Conservation (phyloP, 1,140 invertebrate genomes). For the Drosophila parvula region DNA sequence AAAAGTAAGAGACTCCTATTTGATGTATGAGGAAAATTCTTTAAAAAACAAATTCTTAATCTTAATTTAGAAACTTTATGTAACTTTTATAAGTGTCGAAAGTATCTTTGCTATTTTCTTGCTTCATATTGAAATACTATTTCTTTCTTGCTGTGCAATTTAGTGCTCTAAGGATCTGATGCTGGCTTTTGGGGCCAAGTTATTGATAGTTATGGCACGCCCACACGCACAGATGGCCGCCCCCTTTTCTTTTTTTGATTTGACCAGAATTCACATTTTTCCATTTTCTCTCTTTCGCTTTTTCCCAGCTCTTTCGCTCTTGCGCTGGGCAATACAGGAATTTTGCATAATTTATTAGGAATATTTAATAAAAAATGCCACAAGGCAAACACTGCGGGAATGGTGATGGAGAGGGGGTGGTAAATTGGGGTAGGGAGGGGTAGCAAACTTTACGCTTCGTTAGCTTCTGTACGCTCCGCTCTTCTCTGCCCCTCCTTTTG, state of each 20-base stretch:
- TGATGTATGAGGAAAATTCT: neutral
- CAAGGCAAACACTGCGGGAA: conserved; percentile 66
- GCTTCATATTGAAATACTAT: too few relatives aligned
- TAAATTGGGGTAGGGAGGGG: conserved; percentile 41
- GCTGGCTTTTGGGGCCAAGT: conserved; percentile 60
- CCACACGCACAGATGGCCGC: conserved; percentile 50
- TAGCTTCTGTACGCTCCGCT: conserved; percentile 62
- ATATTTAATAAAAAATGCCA: conserved; percentile 81
- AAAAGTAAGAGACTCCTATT: neutral
- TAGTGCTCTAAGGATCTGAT: conserved; percentile 11
- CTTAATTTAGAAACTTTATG: neutral
- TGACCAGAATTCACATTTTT: conserved; percentile 47
- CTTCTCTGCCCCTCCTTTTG: conserved; percentile 34
- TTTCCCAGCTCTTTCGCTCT: conserved; percentile 31
- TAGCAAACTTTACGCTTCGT: conserved; percentile 80
- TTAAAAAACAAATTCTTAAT: neutral
- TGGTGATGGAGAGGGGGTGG: conserved; percentile 5
- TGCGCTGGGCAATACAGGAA: conserved; percentile 66
- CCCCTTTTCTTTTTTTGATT: conserved; percentile 59
- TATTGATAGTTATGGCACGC: conserved; percentile 79
- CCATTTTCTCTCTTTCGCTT: neutral
- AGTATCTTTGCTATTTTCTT: neutral
- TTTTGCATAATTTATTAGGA: conserved; percentile 81
- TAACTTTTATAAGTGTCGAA: neutral
- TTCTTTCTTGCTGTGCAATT: neutral